phyloP scores from a whole-genome alignment of 2,888 invertebrate genomes.

The Hirtodrosophila histrioides region DNA sequence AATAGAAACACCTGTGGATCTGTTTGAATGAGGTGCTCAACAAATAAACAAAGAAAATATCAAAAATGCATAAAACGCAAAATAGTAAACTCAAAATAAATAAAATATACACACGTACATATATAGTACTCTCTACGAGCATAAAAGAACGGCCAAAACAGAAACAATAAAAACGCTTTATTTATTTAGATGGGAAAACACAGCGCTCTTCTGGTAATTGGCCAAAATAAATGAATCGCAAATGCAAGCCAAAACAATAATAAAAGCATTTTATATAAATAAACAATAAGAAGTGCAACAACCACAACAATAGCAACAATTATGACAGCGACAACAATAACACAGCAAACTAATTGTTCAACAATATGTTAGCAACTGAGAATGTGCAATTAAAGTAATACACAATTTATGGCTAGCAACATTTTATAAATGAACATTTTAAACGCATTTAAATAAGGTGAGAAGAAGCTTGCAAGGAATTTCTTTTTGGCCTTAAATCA shows the following conservation, averaged over 20 bases:
- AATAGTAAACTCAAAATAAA: conserved; percentile 35
- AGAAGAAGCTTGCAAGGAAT: too few species aligned
- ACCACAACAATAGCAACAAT: conserved; percentile 22
- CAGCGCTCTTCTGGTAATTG: conserved; percentile 45
- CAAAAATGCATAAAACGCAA: conserved; percentile 37
- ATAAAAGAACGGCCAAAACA: background rate
- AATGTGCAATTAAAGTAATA: too few species aligned
- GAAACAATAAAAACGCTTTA: conserved; percentile 31
- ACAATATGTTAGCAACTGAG: background rate
- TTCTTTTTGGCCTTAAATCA: too few species aligned
- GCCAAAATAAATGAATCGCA: conserved; percentile 49
- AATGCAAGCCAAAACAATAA: conserved; percentile 28
- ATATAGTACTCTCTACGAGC: background rate
- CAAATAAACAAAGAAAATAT: conserved; percentile 23
- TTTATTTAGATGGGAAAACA: conserved; percentile 47
- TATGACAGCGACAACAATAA: conserved; percentile 13
- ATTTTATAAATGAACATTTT: too few species aligned
- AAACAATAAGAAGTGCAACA: conserved; percentile 51
- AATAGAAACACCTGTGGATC: conserved; percentile 51
- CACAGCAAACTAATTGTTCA: background rate
- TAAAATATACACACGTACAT: background rate
- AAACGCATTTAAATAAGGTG: too few species aligned
- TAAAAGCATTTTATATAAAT: conserved; percentile 45
- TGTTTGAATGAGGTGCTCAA: conserved; percentile 19
- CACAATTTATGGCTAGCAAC: too few species aligned